phyloP scores from a whole-genome alignment of 2,797 vertebrate species.

The Mionectes olivaceus region DNA sequence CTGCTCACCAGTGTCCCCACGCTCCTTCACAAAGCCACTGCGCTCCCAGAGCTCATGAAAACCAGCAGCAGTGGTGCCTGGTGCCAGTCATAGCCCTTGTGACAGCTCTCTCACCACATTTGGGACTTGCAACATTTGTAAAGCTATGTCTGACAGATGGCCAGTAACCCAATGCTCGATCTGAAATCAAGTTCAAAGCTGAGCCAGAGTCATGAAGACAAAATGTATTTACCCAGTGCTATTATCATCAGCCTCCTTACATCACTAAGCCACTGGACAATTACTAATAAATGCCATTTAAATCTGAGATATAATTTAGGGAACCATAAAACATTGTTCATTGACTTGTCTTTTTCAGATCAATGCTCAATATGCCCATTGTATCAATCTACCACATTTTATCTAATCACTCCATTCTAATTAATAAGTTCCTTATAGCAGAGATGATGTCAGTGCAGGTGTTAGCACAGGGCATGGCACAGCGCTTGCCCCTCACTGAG shows the following conservation, averaged over 20 bases:
- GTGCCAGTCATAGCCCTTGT: neutral
- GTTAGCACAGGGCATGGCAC: neutral
- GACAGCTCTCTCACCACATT: neutral
- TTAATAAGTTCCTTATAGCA: neutral
- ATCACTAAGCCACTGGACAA: neutral
- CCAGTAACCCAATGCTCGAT: neutral
- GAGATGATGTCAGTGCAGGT: neutral
- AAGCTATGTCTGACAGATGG: neutral
- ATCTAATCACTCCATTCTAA: neutral
- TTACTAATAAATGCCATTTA: neutral
- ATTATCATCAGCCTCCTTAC: neutral
- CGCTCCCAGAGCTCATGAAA: neutral
- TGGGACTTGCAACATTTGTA: neutral
- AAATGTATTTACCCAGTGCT: neutral
- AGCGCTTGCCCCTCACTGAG: neutral
- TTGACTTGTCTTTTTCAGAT: constrained; percentile 43
- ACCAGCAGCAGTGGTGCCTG: neutral
- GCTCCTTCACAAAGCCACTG: neutral
- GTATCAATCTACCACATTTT: neutral
- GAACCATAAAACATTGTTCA: constrained; percentile 17
- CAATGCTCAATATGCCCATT: neutral
- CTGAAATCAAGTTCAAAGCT: neutral
- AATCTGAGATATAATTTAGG: neutral
- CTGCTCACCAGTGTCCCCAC: neutral
- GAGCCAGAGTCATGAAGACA: neutral